A percentile compares a stretch with the other conserved stretches of the same genome.
phyloP scores from a whole-genome alignment of 2,888 invertebrate species.

The Tyria jacobaeae region DNA sequence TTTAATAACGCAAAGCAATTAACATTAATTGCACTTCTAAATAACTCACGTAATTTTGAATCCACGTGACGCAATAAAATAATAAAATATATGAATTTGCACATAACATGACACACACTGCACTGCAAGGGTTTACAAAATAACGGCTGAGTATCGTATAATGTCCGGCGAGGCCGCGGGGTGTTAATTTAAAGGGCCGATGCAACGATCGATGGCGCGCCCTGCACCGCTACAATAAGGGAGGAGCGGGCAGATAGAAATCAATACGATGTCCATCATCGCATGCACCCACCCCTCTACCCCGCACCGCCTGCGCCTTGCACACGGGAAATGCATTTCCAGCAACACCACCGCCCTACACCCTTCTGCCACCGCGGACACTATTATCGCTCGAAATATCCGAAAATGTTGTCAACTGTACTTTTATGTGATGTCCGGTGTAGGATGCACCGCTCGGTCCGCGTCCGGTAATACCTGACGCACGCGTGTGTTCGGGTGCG shows the following conservation, averaged over 20 bases:
- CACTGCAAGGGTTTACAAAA: constrained; percentile 55
- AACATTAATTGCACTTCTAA: constrained; percentile 45
- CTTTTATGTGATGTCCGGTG: constrained; percentile 74
- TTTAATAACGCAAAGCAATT: constrained; percentile 56
- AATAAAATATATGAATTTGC: constrained; percentile 61
- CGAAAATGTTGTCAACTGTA: constrained; percentile 57
- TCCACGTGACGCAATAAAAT: constrained; percentile 70
- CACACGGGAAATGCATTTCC: constrained; percentile 84
- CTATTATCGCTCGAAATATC: constrained; percentile 42
- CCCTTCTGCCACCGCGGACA: constrained; percentile 61
- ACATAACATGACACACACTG: constrained; percentile 53
- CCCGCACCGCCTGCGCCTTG: constrained; percentile 84
- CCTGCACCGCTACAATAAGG: constrained; percentile 83
- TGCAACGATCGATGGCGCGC: constrained; percentile 84
- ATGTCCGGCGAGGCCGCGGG: constrained; percentile 72
- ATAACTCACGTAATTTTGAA: constrained; percentile 58
- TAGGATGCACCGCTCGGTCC: constrained; percentile 80
- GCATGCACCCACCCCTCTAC: constrained; percentile 88
- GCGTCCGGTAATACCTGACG: constrained; percentile 69
- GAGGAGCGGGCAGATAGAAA: constrained; percentile 87
- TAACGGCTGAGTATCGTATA: constrained; percentile 53
- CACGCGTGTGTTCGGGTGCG: constrained; percentile 76
- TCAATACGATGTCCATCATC: constrained; percentile 88
- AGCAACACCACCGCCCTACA: constrained; percentile 67
- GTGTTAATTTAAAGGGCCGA: constrained; percentile 71